Conservation (phyloP, 2,888 invertebrate species). For the Drepana falcataria region DNA sequence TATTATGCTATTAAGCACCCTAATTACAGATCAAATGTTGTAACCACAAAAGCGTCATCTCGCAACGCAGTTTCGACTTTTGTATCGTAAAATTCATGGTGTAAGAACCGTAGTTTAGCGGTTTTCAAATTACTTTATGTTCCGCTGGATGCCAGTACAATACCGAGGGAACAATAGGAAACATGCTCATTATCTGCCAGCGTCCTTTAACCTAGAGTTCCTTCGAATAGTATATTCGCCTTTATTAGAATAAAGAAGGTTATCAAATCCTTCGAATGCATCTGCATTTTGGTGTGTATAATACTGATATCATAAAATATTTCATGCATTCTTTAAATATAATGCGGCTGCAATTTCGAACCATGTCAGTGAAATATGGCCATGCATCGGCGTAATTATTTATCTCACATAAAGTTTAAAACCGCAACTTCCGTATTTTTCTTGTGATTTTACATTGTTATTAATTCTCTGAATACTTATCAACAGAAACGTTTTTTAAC, state of each 20-base stretch:
- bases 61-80: conserved; percentile 48
- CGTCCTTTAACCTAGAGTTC: conserved; percentile 7
- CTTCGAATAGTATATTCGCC: background rate
- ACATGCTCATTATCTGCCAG: background rate
- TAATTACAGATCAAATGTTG: conserved; percentile 72
- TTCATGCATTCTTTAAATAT: background rate
- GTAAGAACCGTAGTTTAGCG: conserved; percentile 51
- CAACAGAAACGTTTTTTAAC: conserved; percentile 6
- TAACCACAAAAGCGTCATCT: conserved; percentile 70
- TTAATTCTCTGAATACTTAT: conserved; percentile 19
- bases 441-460: conserved; percentile 52
- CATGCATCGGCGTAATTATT: conserved; percentile 28
- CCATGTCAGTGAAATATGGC: conserved; percentile 18
- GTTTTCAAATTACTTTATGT: conserved; percentile 56
- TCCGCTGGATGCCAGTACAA: conserved; percentile 31
- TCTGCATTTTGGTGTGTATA: too few species aligned
- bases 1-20: conserved; percentile 67
- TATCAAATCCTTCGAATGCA: background rate
- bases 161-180: conserved; percentile 4
- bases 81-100: conserved; percentile 59
- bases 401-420: conserved; percentile 36
- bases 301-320: too few species aligned
- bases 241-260: conserved; percentile 3
- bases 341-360: too few species aligned
- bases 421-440: conserved; percentile 54